Evolutionary conservation across 2,797 vertebrate genomes (phyloP), one percentile per base, ranked within the genome.

Genomic region (Enteromius trimaculatus): DNA sequence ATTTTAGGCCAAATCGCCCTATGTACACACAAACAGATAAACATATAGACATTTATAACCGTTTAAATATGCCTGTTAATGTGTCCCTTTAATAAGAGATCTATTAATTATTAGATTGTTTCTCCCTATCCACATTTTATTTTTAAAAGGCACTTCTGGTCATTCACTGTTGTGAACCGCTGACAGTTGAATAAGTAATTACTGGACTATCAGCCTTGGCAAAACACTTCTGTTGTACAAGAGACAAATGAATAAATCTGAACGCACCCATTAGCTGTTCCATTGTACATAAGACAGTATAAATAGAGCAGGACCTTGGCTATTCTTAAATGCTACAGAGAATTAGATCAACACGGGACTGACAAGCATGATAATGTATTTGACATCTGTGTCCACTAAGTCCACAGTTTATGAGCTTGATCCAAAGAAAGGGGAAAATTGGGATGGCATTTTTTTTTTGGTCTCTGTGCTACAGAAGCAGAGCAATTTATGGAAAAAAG

Each of bases 371-470:
- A 66, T 65, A 81, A 85, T 84, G 66, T 75, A 74, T 81, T 44
- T 80, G 81, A 77, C 72, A 77, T 80, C 66, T 78, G 78, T 51
- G 37, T 83, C 55, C 47, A 77, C 70, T 37, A 80, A 77, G 80
- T 39, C 69, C 69, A 51, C 13, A 37, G 21, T 83, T 70, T 31
- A 62, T 75, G 72, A 75, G 75, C 64, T 31, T 29, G 69, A 68
- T 77, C 29, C 31, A 70, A 79, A 47, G 60, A 82, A 17, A 78
- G 39, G 51, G 51, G 39, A 76, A 81, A 82, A 78, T 44, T 49
- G 26, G 58, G 47, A 75, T 68, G 74, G 37, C 69, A 69, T 10
- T 23, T 53, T 47, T 85, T 42, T 74, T 85, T 42, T 53, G 10
- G 58, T 72, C 19, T 58, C 11, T 6, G 17, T 60, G 14, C 21